Conservation (phyloP, 2,113 vertebrate genomes). For the Callipepla squamata region DNA sequence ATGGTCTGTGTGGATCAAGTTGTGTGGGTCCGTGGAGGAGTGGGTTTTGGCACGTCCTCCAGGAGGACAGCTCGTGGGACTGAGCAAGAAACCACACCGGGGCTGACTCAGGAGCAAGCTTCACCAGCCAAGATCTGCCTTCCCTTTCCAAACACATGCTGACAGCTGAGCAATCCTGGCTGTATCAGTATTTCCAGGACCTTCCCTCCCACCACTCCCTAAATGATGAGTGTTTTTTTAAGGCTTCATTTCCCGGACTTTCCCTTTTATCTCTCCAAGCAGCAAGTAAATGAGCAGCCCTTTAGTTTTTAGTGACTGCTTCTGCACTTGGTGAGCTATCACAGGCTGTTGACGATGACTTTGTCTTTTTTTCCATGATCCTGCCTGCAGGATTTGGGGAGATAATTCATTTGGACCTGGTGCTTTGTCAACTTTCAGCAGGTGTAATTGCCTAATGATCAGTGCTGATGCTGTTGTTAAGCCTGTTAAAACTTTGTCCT, state of each 20-base stretch:
- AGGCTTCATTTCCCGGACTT: conserved; percentile 60
- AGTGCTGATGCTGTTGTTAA: conserved; percentile 62
- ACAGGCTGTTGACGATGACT: conserved; percentile 28
- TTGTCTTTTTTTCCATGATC: conserved; percentile 22
- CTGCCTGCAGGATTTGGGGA: conserved; percentile 53
- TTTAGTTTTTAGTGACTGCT: conserved; percentile 46
- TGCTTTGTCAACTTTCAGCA: conserved; percentile 61
- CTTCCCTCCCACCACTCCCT: conserved; percentile 59
- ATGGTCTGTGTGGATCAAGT: accelerated
- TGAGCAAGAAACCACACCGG: neutral
- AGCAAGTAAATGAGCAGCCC: conserved; percentile 36
- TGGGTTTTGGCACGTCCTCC: neutral
- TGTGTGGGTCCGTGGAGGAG: neutral
- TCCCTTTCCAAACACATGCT: neutral
- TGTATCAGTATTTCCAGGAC: conserved; percentile 62
- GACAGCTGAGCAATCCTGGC: conserved; percentile 68
- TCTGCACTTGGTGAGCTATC: conserved; percentile 43
- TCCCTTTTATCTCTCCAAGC: conserved; percentile 56
- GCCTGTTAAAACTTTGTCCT: conserved; percentile 65
- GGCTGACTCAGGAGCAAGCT: conserved; percentile 29
- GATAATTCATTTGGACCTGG: conserved; percentile 64
- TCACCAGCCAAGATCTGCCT: conserved; percentile 12
- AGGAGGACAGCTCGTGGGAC: neutral
- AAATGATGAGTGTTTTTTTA: conserved; percentile 43
- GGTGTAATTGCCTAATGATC: conserved; percentile 67